Evolutionary conservation across 37 sponge, comb jelly and placozoan genomes (phyloP).

Genomic region (Ianthella basta): DNA sequence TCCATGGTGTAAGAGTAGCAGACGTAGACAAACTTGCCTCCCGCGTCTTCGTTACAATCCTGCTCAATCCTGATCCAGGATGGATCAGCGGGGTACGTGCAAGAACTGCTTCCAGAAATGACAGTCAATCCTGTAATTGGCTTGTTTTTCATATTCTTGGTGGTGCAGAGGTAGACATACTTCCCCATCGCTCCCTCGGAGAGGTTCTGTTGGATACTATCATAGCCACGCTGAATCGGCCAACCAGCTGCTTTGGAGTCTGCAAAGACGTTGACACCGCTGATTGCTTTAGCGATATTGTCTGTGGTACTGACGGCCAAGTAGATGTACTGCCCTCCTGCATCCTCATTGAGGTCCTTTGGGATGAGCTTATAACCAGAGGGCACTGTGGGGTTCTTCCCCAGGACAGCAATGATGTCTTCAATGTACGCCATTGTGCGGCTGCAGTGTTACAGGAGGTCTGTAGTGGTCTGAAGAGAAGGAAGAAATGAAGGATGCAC

Average conservation of each 20-base stretch:
- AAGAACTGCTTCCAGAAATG: neutral
- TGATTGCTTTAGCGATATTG: neutral
- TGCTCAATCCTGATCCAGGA: neutral
- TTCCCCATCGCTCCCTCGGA: neutral
- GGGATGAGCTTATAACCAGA: neutral
- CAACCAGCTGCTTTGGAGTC: neutral
- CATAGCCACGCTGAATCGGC: neutral
- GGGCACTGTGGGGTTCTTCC: no score
- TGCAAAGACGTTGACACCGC: neutral
- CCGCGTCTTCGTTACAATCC: neutral
- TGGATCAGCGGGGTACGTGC: neutral
- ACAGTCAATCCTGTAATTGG: neutral
- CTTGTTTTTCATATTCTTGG: neutral
- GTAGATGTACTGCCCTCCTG: constrained; percentile 4
- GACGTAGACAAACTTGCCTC: neutral
- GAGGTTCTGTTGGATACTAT: neutral
- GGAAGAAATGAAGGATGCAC: no score
- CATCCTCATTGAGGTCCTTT: neutral
- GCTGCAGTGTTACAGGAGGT: no score
- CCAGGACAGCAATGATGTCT: no score
- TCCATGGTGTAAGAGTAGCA: neutral
- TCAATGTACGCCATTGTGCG: no score
- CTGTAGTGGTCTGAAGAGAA: no score
- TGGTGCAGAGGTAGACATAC: neutral
- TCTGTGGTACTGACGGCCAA: neutral